Conservation (phyloP, 2,113 vertebrate genomes). For the Gallinago paraguaiae region DNA sequence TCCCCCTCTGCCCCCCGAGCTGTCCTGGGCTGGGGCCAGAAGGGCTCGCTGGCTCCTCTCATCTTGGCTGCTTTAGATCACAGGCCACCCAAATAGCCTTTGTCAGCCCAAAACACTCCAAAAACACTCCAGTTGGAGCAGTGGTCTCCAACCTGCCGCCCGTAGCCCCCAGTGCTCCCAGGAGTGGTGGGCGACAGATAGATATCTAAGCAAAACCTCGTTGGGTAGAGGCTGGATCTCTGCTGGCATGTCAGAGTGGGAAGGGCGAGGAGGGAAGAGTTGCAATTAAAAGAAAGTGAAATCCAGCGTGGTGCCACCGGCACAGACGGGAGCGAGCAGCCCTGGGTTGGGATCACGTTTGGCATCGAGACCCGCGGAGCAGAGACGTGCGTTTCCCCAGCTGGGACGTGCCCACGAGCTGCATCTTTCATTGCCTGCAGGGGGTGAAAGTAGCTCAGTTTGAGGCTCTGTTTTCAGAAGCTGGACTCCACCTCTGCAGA, state of each 20-base stretch:
- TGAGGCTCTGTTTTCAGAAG: neutral
- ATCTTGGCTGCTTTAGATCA: neutral
- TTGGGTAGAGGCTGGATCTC: neutral
- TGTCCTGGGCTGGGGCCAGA: neutral
- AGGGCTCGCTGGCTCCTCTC: neutral
- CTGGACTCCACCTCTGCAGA: neutral
- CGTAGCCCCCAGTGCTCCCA: neutral
- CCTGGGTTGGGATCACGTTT: neutral
- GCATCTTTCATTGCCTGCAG: neutral
- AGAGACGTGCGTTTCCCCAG: neutral
- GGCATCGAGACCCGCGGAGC: neutral
- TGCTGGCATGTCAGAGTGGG: accelerated
- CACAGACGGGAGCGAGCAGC: neutral
- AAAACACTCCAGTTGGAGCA: neutral
- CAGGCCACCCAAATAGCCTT: slow-evolving; percentile 39
- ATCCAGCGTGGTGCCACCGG: accelerated
- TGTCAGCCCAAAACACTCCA: neutral
- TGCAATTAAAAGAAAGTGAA: neutral
- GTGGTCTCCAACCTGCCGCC: neutral
- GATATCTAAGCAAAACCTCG: neutral
- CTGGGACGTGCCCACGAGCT: neutral
- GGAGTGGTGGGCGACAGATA: neutral
- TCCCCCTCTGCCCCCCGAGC: neutral
- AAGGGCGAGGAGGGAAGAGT: neutral
- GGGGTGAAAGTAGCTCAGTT: too few species aligned